Evolutionary conservation across 2,113 vertebrate species (phyloP), one percentile per base, ranked within the genome.

Genomic region (Microtus ochrogaster): DNA sequence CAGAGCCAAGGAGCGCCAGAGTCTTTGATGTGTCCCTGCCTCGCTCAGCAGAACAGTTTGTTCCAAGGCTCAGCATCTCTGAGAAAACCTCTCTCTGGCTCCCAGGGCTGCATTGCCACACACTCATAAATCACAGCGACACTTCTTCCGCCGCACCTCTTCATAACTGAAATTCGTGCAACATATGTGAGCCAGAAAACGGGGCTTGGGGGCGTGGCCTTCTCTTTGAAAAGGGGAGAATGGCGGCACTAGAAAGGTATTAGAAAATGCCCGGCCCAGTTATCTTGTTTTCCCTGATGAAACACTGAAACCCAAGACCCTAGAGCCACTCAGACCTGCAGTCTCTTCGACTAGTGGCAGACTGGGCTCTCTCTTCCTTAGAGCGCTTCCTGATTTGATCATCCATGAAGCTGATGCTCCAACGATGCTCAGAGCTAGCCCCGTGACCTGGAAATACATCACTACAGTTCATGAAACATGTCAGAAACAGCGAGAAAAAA

Each of bases 41-140:
- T 47, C 81, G 81, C 88, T 93, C 94, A 41, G 86, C 55, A 68
- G 90, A 90, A 94, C 84, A 85, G 63, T 86, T 5, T 73, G 74
- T 95, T 88, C 92, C 85, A 73, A 92, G 85, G 73, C 49, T 47
- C 49, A 49, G 47, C 2, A 8, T 82, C 66, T 79, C 21, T 74
- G 82, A 94, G 89, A 92, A 96, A 73, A 66, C 72, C 52, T 49
- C 90, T 65, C 16, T 11, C 8, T 39, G 79, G 90, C 83, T 95
- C 65, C 72, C 10, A 39, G 77, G 52, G 6, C 13, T 74, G 24
- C 13, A 73, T 11, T 68, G 66, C 94, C 88, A 74, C 82, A 89
- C 72, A 86, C 52, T 30, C 76, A 63, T 65, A 90, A 92, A 93
- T 90, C 89, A 72, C 61, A 66, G 63, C 13, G 65, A 92, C 84